Percentiles rank a stretch among this genome's conserved stretches.
Conservation (phyloP, 2,113 vertebrate species). For the Anguilla japonica region DNA sequence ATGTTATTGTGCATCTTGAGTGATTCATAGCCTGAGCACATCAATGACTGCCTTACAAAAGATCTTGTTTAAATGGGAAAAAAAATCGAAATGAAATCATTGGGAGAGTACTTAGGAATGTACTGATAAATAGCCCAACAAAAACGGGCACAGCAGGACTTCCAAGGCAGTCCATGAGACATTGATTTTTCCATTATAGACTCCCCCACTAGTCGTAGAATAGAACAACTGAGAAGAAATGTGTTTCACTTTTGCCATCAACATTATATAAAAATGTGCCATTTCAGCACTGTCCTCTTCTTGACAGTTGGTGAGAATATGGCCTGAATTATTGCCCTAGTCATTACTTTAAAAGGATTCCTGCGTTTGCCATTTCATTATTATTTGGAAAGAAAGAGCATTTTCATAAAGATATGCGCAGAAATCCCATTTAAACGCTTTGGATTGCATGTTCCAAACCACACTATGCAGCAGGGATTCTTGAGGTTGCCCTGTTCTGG, state of each 20-base stretch:
- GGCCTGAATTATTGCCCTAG: background rate
- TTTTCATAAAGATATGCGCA: slow-evolving; percentile 3
- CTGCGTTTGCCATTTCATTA: background rate
- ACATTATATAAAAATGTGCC: background rate
- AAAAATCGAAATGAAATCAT: background rate
- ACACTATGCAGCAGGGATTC: background rate
- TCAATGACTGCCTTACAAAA: background rate
- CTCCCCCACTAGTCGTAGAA: background rate
- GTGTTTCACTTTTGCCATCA: background rate
- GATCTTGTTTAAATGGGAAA: background rate
- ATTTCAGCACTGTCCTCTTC: background rate
- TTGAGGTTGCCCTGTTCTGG: background rate
- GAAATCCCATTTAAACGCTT: background rate
- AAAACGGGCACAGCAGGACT: background rate
- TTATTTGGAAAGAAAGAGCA: background rate
- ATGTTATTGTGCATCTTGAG: background rate
- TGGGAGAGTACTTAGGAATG: background rate
- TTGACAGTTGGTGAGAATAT: background rate
- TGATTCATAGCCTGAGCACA: background rate
- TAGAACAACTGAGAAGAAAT: background rate
- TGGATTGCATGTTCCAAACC: background rate
- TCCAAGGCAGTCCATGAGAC: no score
- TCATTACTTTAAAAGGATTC: background rate
- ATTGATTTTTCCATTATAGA: background rate
- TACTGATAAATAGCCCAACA: background rate